Evolutionary conservation across 35 echinoderm and acorn worm genomes (phyloP).

Genomic region (Ptychodera flava): DNA sequence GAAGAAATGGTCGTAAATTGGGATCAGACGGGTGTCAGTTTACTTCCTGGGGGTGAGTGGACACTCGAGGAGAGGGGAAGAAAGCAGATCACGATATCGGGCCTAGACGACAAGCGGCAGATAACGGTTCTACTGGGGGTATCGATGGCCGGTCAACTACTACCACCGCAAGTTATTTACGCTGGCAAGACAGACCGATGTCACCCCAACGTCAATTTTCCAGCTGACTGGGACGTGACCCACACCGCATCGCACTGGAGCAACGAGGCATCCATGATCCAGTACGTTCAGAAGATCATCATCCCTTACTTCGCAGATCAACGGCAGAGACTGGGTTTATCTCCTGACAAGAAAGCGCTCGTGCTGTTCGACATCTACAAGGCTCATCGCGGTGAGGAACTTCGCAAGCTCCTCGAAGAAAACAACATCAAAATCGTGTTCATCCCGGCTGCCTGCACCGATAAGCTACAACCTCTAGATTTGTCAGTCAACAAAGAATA

Average conservation of each 20-base stretch:
- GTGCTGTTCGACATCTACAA: no score
- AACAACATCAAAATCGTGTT: no score
- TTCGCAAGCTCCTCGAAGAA: no score
- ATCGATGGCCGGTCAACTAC: slow-evolving; percentile 19
- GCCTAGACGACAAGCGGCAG: slow-evolving; percentile 52
- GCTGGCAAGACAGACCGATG: slow-evolving; percentile 39
- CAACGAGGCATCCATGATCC: slow-evolving; percentile 10
- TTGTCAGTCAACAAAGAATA: slow-evolving; percentile 13
- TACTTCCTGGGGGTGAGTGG: slow-evolving; percentile 31
- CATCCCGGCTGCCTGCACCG: no score
- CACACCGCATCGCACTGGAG: slow-evolving; percentile 39
- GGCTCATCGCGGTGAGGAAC: no score
- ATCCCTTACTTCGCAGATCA: slow-evolving; percentile 24
- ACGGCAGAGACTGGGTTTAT: no score
- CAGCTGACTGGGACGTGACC: slow-evolving; percentile 43
- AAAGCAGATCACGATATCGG: slow-evolving; percentile 32
- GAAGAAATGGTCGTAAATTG: slow-evolving; percentile 48
- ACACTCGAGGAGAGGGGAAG: slow-evolving; percentile 24
- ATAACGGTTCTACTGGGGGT: slow-evolving; percentile 29
- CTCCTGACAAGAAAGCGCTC: no score
- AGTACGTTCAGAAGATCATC: slow-evolving; percentile 29
- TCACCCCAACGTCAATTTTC: slow-evolving; percentile 45
- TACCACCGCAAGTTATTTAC: slow-evolving; percentile 54
- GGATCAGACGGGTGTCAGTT: slow-evolving; percentile 45
- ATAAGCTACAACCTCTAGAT: slow-evolving; percentile 23